Conservation (phyloP, 2,888 invertebrate genomes). For the Imbricaverruca yamaguchii region DNA sequence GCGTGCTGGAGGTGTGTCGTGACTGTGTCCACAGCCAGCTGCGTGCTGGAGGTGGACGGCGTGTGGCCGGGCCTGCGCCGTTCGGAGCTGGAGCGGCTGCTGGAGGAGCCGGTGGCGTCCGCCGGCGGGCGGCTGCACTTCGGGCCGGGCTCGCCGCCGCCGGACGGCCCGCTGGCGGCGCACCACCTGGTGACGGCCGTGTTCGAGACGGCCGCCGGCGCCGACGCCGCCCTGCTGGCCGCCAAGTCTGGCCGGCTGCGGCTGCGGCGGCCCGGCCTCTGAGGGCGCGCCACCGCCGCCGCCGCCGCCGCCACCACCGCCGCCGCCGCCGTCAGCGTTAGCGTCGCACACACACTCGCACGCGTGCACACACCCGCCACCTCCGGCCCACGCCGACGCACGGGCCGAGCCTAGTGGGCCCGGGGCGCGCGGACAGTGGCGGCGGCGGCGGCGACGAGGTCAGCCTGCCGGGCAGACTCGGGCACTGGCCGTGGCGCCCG, state of each 20-base stretch:
- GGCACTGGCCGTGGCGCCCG: too few species aligned
- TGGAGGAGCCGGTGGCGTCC: constrained; percentile 7
- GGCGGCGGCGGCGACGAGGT: background rate
- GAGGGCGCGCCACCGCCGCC: background rate
- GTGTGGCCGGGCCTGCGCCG: constrained; percentile 2
- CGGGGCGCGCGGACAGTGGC: background rate
- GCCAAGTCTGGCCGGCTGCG: background rate
- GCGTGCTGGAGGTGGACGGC: constrained; percentile 20
- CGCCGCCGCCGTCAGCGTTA: background rate
- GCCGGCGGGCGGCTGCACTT: constrained; percentile 8
- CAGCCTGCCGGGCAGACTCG: too few species aligned
- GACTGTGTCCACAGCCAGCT: background rate
- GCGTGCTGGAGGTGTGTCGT: too few species aligned
- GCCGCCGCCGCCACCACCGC: background rate
- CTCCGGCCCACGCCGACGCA: background rate
- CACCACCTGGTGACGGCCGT: background rate
- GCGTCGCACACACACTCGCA: background rate
- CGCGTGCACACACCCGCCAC: background rate
- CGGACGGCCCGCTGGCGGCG: background rate
- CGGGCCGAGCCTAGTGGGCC: background rate
- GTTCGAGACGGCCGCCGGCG: constrained; percentile 1
- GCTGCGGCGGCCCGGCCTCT: constrained; percentile 2
- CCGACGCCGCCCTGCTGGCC: constrained; percentile 4
- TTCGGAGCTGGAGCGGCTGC: constrained; percentile 2
- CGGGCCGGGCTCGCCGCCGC: background rate